Base-by-base conservation (phyloP, 1,140 invertebrate genomes). In the Epicauta chinensis region DNA sequence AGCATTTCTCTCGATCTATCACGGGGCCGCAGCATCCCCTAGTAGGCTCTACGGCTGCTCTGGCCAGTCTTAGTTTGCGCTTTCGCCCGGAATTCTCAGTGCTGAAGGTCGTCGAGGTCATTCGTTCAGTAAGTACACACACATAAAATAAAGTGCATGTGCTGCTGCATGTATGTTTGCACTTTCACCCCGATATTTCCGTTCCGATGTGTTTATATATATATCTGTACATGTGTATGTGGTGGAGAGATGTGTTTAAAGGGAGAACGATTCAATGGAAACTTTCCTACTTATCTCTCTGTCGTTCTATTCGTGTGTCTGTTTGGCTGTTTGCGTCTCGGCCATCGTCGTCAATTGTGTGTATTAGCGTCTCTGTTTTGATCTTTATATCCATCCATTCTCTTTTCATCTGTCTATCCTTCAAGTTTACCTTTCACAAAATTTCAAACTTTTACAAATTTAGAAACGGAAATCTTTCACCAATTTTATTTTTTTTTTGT, bases 1-100 rank as follows among this genome's bases (percentile, higher is more conserved):
- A 67, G 60, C 63, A 66, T 67, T 66, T 67, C 66, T 63, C 66
- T 62, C 66, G 68, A 68, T 70, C 68, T 70, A 68, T 64, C 68
- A 67, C 65, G 58, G 67, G 61, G 59, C 55, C 59, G 60, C 65
- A 63, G 63, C 65, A 65, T 66, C 65, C 63, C 66, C 60, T 59
- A 61, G 67, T 68, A 69, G 65, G 67, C 67, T 61, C 53, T 57
- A 54, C 2, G 51, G 56, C 54, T 53, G 56, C 47, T 65, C 63
- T 53, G 53, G 56, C 54, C 64, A 62, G 64, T 68, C 62, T 66
- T 66, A 65, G 59, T 65, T 62, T 55, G 59, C 63, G 63, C 61
- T 63, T 56, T 23, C 51, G 43, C 56, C 51, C 52, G 42, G 56
- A 60, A 58, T 56, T 55, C n/a, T n/a, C 56, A 55, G 60, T 58